Base-by-base conservation (phyloP, 2,888 invertebrate species). In the Pheosia gnoma region DNA sequence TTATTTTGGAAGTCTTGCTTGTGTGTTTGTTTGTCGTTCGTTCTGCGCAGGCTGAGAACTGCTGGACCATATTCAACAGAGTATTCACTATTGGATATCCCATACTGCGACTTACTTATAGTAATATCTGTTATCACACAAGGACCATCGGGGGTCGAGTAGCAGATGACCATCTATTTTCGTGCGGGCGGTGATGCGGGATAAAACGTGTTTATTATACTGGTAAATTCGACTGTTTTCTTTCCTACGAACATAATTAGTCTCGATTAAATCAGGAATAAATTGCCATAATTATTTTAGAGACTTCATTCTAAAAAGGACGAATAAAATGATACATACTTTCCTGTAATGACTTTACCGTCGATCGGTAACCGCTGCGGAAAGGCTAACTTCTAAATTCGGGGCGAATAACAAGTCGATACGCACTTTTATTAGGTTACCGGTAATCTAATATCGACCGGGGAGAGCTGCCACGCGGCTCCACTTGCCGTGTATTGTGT, bases 361-460 rank as follows among this genome's bases (percentile, higher is more conserved):
- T 13, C 41, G n/a, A 56, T 41, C 13, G 56, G 25, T 63, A 62
- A 13, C 49, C 59, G 61, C 59, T 63, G 57, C 62, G 57, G 52
- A 65, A 67, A 63, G 63, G 56, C 59, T 60, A 59, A 55, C 58
- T 66, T 65, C 62, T 63, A 68, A 71, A 66, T 66, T 64, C 45
- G 64, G 61, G 66, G 65, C 61, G 65, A 65, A 60, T 65, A 66
- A 73, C 63, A 66, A 70, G 63, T 62, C 60, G 65, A 72, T 71
- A 70, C 66, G 57, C 66, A 63, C 58, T 73, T 67, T 66, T 70
- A 71, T 73, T 73, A 59, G 64, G 67, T 71, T 75, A 71, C 66
- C 67, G 58, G 69, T 74, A 72, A 74, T 72, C 61, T 72, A 67
- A 70, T 75, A 74, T 75, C 66, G 70, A 70, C 60, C 66, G 59